These are phyloP conservation scores for Cepaea nemoralis DNA, from an alignment of 1,140 invertebrate species.

Conservation along the genomic window DNA sequence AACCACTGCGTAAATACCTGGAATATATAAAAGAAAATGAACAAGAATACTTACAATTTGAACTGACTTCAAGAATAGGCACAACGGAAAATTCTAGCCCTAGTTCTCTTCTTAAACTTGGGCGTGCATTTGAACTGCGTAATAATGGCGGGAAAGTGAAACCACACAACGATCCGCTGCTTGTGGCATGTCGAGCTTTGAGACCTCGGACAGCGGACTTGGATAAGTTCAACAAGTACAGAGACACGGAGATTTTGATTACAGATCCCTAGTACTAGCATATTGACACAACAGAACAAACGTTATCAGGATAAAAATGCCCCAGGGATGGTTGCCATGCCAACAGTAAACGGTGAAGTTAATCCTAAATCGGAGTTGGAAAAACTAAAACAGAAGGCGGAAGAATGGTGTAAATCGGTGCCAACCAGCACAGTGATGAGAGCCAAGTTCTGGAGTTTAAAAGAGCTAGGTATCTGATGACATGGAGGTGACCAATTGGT, in stretches of 20 bases:
- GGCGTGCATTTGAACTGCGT: conserved; percentile 48
- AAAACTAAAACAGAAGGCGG: conserved; percentile 51
- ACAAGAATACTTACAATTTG: conserved; percentile 54
- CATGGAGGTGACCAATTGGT: conserved; percentile 54
- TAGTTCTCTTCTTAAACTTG: conserved; percentile 48
- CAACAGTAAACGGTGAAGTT: conserved; percentile 39
- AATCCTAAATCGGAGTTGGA: conserved; percentile 58
- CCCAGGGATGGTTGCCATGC: not conserved
- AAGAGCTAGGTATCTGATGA: conserved; percentile 59
- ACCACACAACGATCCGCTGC: conserved; percentile 27
- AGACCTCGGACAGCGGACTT: conserved; percentile 25
- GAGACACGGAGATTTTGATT: conserved; percentile 33
- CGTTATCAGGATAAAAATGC: conserved; percentile 18
- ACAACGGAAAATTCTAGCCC: conserved; percentile 35
- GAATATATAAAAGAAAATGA: conserved; percentile 60
- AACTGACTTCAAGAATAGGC: conserved; percentile 35
- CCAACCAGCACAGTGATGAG: conserved; percentile 53
- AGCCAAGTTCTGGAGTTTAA: conserved; percentile 52
- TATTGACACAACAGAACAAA: conserved; percentile 41
- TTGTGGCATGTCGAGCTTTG: conserved; percentile 36
- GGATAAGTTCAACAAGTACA: conserved; percentile 30
- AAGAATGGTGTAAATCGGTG: conserved; percentile 56
- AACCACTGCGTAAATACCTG: conserved; percentile 55
- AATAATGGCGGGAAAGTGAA: conserved; percentile 44
- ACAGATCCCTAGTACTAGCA: conserved; percentile 15